phyloP scores from a whole-genome alignment of 2,797 vertebrate species.

The Aselliscus stoliczkanus region DNA sequence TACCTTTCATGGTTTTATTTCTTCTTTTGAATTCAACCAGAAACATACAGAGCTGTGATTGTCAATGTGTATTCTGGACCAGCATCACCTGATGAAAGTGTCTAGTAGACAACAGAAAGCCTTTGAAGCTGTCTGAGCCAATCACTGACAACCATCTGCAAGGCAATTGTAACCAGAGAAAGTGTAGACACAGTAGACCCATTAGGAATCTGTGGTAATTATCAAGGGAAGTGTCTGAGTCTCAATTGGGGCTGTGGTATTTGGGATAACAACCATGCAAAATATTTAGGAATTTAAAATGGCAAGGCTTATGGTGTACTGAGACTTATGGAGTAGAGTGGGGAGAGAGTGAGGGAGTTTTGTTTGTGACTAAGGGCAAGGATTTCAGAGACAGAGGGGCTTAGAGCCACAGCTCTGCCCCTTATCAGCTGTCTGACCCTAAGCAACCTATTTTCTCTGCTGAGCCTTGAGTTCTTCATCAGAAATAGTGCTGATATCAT shows the following conservation, averaged over 20 bases:
- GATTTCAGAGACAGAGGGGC: neutral
- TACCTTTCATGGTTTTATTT: neutral
- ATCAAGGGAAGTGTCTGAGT: neutral
- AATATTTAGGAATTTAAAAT: neutral
- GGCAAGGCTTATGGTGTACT: neutral
- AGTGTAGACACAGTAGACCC: no score
- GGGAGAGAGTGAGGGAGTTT: neutral
- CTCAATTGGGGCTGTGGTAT: neutral
- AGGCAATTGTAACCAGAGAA: neutral
- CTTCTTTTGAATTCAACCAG: neutral
- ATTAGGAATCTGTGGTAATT: no score
- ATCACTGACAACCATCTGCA: neutral
- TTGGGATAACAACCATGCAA: neutral
- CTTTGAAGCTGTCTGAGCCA: neutral
- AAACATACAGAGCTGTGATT: neutral
- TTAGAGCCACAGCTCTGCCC: neutral
- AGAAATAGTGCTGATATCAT: neutral
- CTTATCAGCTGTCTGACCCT: neutral
- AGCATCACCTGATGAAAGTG: neutral
- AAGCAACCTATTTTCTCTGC: neutral
- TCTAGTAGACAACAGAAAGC: neutral
- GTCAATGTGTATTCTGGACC: neutral
- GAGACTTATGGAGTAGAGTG: neutral
- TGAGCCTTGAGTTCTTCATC: neutral
- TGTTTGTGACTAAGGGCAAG: neutral